phyloP scores from a whole-genome alignment of 2,797 vertebrate genomes.

The Avahi laniger region DNA sequence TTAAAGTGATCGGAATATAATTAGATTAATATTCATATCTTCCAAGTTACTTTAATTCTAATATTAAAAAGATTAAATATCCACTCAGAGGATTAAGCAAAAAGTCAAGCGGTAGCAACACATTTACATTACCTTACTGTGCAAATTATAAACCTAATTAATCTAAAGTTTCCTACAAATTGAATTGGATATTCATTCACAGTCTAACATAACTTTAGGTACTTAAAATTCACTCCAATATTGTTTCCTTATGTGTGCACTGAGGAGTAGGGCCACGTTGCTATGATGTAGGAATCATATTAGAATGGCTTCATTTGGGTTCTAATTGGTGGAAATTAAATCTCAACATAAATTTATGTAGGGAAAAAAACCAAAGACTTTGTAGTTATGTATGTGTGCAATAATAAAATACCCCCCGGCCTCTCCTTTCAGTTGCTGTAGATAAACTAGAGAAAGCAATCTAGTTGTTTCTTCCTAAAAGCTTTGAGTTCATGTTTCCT shows the following conservation, averaged over 20 bases:
- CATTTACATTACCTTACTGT: slow-evolving; percentile 93
- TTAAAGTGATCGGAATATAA: slow-evolving; percentile 92
- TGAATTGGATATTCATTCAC: slow-evolving; percentile 89
- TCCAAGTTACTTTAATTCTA: slow-evolving; percentile 94
- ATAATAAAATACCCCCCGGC: slow-evolving; percentile 46
- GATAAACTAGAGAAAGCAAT: slow-evolving; percentile 52
- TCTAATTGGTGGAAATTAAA: slow-evolving; percentile 82
- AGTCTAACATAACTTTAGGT: slow-evolving; percentile 77
- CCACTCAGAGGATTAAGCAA: slow-evolving; percentile 92
- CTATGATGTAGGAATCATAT: slow-evolving; percentile 63
- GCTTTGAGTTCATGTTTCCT: not conserved
- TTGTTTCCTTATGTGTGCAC: slow-evolving; percentile 59
- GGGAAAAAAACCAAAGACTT: slow-evolving; percentile 66
- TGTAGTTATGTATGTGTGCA: slow-evolving; percentile 61
- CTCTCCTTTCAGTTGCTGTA: slow-evolving; percentile 50
- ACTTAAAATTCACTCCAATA: slow-evolving; percentile 78
- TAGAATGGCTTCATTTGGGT: slow-evolving; percentile 78
- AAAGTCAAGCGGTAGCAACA: slow-evolving; percentile 87
- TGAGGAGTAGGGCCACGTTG: slow-evolving; percentile 30
- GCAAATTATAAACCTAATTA: slow-evolving; percentile 94
- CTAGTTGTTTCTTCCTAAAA: slow-evolving; percentile 50
- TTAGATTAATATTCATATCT: slow-evolving; percentile 97
- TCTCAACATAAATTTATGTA: slow-evolving; percentile 79
- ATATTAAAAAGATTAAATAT: slow-evolving; percentile 97
- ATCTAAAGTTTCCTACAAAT: slow-evolving; percentile 90